Evolutionary conservation across 2,888 invertebrate genomes (phyloP).

Genomic region (Agonum fuliginosum): DNA sequence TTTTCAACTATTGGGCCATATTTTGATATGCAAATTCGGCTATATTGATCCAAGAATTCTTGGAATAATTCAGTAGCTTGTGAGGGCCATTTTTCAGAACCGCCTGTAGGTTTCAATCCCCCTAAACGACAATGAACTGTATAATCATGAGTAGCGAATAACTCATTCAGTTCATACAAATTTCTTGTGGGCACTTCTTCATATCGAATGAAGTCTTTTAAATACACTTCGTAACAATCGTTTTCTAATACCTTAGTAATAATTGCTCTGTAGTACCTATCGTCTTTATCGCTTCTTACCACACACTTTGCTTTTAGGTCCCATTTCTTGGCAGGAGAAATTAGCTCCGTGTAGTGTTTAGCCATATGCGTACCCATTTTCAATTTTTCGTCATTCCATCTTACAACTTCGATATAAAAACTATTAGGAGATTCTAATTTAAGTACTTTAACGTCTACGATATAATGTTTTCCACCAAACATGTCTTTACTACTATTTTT

Average conservation of each 20-base stretch:
- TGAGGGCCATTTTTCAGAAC: conserved; percentile 77
- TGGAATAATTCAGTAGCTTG: conserved; percentile 78
- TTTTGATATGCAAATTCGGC: conserved; percentile 75
- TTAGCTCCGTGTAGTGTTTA: conserved; percentile 69
- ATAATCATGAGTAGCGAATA: conserved; percentile 76
- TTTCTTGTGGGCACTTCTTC: conserved; percentile 73
- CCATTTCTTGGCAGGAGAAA: conserved; percentile 71
- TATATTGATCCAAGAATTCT: conserved; percentile 75
- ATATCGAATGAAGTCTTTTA: conserved; percentile 80
- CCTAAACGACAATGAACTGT: conserved; percentile 81
- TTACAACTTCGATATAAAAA: conserved; percentile 77
- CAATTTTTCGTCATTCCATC: conserved; percentile 61
- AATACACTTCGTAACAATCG: conserved; percentile 75
- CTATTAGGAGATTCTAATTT: conserved; percentile 76
- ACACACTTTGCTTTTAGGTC: conserved; percentile 74
- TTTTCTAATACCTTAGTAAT: conserved; percentile 72
- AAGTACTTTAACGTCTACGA: conserved; percentile 73
- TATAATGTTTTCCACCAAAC: neutral
- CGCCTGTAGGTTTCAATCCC: conserved; percentile 82
- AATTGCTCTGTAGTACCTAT: conserved; percentile 80
- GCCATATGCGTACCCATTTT: conserved; percentile 76
- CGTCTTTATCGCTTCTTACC: conserved; percentile 72
- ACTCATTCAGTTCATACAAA: conserved; percentile 74
- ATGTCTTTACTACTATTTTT: neutral
- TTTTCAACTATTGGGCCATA: conserved; percentile 73